Base-by-base conservation (phyloP, 2,797 vertebrate species). In the Peromyscus melanophrys region DNA sequence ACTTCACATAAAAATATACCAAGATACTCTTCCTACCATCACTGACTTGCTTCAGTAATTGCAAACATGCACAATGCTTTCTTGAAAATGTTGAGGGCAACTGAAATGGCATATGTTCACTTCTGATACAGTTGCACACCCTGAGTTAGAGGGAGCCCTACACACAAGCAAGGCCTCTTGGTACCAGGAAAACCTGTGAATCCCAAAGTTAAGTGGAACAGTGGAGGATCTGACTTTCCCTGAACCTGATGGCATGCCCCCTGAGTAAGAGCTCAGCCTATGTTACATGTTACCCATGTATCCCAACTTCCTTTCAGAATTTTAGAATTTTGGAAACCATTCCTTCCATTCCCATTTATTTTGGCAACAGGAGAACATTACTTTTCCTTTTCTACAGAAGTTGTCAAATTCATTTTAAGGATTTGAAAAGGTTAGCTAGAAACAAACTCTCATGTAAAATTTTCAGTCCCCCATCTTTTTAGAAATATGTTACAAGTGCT, bases 401-500 rank as follows among this genome's bases (percentile, higher is more conserved):
- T 77, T 59, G 78, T 69, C 37, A 40, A 25, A 29, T 43, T 52
- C n/a, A 87, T 61, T 88, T 90, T 46, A 84, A 90, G 4, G 14
- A 82, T 59, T n/a, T 63, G 43, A 69, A 92, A 73, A 34, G 1
- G 55, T 46, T 17, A 10, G 21, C 2, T 40, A 67, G 27, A 67
- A 14, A 80, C 65, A 73, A 82, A 88, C 12, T 69, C 29, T 52
- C 0, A 0, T 34, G 34, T 88, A 90, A 25, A 40, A 83, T 97
- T 90, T 14, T 11, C 61, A 71, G 14, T 83, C 92, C 43, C 61
- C 71, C 29, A 49, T 78, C 59, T 73, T 83, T 78, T 76, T 16
- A 93, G 59, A 88, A 85, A 95, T 85, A 29, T 40, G 71, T 69
- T 69, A 75, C 65, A 29, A 80, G 85, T 65, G 65, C 95, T 96